Conservation (phyloP, 1,140 invertebrate species). For the Diabrotica virgifera region DNA sequence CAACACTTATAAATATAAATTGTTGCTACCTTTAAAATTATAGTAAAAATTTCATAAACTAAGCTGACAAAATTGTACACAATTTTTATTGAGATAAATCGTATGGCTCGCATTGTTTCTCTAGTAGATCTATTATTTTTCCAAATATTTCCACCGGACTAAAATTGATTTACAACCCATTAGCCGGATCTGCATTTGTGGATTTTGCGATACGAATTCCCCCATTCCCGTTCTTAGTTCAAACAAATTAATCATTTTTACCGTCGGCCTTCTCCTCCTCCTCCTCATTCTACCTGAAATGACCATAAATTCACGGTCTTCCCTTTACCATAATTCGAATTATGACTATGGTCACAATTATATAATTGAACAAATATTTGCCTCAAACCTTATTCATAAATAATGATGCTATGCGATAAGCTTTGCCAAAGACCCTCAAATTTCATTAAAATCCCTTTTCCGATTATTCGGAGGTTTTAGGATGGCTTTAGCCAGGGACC, state of each 20-base stretch:
- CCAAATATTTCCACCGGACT: no score
- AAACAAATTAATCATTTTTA: conserved; percentile 18
- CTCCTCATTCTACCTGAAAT: conserved; percentile 1
- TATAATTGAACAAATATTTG: conserved; percentile 19
- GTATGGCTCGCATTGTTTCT: no score
- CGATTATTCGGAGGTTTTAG: no score
- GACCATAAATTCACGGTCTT: conserved; percentile 7
- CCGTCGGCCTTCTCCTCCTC: background rate
- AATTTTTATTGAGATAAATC: no score
- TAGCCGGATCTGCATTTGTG: no score
- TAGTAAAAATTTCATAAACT: no score
- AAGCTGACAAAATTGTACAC: no score
- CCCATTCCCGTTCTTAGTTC: background rate
- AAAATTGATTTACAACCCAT: no score
- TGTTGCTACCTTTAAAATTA: no score
- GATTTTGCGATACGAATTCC: background rate
- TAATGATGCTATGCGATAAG: conserved; percentile 14
- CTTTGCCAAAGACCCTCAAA: conserved; percentile 1
- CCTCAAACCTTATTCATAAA: conserved; percentile 14
- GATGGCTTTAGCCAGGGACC: no score
- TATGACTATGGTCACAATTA: conserved; percentile 12
- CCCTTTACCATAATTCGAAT: conserved; percentile 10
- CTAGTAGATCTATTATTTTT: no score
- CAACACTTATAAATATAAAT: no score
- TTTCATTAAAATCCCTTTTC: conserved; percentile 4